These are phyloP conservation scores for Siniperca chuatsi DNA, from an alignment of 2,113 vertebrate species.

Conservation along the genomic window DNA sequence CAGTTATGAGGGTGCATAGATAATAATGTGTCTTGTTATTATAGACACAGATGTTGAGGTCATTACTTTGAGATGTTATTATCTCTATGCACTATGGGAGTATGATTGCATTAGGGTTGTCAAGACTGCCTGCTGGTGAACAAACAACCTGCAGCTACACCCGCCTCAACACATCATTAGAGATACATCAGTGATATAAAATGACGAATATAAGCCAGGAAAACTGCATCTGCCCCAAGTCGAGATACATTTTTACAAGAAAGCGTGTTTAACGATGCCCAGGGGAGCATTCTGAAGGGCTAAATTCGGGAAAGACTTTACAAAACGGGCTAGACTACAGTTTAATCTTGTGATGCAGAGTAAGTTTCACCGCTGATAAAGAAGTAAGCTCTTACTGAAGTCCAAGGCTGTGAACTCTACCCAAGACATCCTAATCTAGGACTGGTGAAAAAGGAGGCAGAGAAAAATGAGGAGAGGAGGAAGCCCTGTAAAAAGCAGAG, in stretches of 20 bases:
- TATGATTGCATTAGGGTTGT: conserved; percentile 46
- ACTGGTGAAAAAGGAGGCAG: conserved; percentile 16
- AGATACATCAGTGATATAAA: conserved; percentile 40
- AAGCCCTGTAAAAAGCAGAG: conserved; percentile 9
- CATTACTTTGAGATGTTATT: conserved; percentile 42
- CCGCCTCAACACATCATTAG: conserved; percentile 47
- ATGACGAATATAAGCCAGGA: conserved; percentile 17
- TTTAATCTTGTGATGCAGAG: conserved; percentile 24
- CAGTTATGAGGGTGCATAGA: conserved; percentile 5
- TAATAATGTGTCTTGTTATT: conserved; percentile 12
- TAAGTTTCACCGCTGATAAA: conserved; percentile 1
- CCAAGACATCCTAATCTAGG: background rate
- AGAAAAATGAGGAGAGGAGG: conserved; percentile 22
- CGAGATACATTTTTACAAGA: conserved; percentile 11
- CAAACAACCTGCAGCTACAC: conserved; percentile 53
- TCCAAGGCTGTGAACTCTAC: background rate
- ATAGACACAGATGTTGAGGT: conserved; percentile 17
- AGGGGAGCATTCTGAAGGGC: conserved; percentile 12
- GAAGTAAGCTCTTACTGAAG: conserved; percentile 22
- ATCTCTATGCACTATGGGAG: conserved; percentile 32
- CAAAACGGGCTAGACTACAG: background rate
- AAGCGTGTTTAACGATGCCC: background rate
- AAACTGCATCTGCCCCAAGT: conserved; percentile 1
- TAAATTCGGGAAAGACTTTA: background rate
- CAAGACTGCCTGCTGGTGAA: conserved; percentile 29